Percentiles rank a stretch among this genome's conserved stretches.
Conservation (phyloP, 2,113 vertebrate genomes). For the Microtus pennsylvanicus region DNA sequence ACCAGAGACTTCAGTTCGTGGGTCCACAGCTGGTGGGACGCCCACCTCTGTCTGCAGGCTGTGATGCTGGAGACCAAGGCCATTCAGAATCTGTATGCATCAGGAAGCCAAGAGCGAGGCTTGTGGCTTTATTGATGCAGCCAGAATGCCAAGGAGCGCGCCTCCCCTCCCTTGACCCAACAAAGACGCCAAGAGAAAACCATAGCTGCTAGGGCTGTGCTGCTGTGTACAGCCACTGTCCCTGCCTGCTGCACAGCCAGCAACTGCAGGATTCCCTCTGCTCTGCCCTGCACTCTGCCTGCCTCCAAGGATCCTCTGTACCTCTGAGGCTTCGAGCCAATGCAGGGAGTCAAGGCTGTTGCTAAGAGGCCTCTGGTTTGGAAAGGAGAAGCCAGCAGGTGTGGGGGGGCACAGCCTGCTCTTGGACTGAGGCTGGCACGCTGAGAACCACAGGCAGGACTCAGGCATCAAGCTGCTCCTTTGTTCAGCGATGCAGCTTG, state of each 20-base stretch:
- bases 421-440: neutral
- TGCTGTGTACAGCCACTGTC: neutral
- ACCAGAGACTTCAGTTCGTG: neutral
- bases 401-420: neutral
- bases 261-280: neutral
- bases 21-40: neutral
- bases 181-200: neutral
- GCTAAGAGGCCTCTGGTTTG: neutral
- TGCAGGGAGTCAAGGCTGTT: neutral
- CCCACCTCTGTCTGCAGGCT: neutral
- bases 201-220: neutral
- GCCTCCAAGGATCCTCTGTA: neutral
- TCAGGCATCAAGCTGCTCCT: neutral
- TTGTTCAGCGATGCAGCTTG: neutral
- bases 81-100: neutral
- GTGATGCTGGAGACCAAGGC: neutral
- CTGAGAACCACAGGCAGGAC: neutral
- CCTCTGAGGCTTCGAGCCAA: neutral
- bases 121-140: neutral
- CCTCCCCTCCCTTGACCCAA: too few relatives aligned
- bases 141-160: neutral
- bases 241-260: neutral
- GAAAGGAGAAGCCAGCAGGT: neutral
- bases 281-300: neutral
- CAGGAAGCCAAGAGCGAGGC: neutral